These are phyloP conservation scores for Ditylenchus weischeri DNA, from an alignment of 2,888 invertebrate species.

Conservation along the genomic window DNA sequence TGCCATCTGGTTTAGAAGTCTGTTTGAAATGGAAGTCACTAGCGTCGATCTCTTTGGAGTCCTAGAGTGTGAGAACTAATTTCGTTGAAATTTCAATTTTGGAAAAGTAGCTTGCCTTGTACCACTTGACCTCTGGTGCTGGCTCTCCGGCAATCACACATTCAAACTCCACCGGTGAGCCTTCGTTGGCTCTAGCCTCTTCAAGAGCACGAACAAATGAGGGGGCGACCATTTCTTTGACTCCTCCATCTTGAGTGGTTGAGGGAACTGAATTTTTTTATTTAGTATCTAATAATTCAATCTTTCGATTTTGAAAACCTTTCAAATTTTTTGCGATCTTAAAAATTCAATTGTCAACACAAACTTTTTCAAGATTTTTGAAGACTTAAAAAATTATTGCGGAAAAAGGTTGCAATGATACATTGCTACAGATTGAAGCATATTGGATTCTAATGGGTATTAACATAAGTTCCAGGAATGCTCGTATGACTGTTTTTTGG, in stretches of 20 bases:
- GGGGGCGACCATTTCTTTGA: constrained; percentile 31
- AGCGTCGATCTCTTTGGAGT: constrained; percentile 31
- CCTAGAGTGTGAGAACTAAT: constrained; percentile 19
- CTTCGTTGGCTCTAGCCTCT: constrained; percentile 79
- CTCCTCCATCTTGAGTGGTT: constrained; percentile 22
- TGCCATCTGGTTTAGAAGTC: constrained; percentile 64
- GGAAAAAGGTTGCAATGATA: no score
- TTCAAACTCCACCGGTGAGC: constrained; percentile 76
- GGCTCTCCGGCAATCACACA: constrained; percentile 75
- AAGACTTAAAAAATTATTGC: no score
- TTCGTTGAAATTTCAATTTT: constrained; percentile 1
- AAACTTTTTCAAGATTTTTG: no score
- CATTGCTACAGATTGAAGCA: no score
- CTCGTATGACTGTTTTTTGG: no score
- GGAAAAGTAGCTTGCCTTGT: constrained; percentile 63
- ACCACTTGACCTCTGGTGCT: constrained; percentile 78
- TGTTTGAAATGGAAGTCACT: constrained; percentile 32
- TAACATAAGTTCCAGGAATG: no score
- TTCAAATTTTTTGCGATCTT: no score
- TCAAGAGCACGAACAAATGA: constrained; percentile 71
- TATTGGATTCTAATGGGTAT: no score
- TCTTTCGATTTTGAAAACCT: no score
- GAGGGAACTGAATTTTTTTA: constrained; percentile 9
- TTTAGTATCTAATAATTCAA: no score
- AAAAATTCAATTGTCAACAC: no score